These are phyloP conservation scores for Ormia ochracea DNA, from an alignment of 2,888 invertebrate genomes.

Conservation along the genomic window DNA sequence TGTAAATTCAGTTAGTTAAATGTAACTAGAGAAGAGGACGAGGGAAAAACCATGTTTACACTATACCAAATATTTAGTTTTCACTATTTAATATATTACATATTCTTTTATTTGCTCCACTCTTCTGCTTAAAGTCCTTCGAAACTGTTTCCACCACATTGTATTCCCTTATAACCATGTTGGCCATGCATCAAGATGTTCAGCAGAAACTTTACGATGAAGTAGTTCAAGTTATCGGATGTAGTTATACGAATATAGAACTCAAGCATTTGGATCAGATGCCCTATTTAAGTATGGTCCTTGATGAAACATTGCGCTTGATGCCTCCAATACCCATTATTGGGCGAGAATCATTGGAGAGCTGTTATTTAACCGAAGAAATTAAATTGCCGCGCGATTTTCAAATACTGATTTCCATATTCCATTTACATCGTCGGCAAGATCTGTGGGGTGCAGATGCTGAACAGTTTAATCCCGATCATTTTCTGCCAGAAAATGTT, in stretches of 20 bases:
- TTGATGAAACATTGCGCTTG: conserved; percentile 66
- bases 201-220: conserved; percentile 67
- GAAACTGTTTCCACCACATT: conserved; percentile 66
- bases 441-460: conserved; percentile 68
- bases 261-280: conserved; percentile 62
- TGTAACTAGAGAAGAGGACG: no score
- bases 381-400: conserved; percentile 62
- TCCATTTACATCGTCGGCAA: conserved; percentile 66
- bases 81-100: no score
- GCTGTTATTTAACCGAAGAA: conserved; percentile 41
- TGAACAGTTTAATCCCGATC: conserved; percentile 67
- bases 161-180: conserved; percentile 62
- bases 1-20: no score
- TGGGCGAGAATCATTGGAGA: conserved; percentile 58
- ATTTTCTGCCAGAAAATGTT: conserved; percentile 67
- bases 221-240: conserved; percentile 54
- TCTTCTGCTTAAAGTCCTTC: conserved; percentile 65
- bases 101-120: neutral
- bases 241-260: conserved; percentile 44
- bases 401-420: conserved; percentile 66
- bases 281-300: conserved; percentile 65
- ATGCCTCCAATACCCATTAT: conserved; percentile 66
- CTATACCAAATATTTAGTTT: no score
- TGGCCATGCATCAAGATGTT: conserved; percentile 67
- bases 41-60: no score